Percentiles rank a stretch among this genome's conserved stretches.
Evolutionary conservation across 2,113 vertebrate genomes (phyloP).

Genomic region (Balaeniceps rex): DNA sequence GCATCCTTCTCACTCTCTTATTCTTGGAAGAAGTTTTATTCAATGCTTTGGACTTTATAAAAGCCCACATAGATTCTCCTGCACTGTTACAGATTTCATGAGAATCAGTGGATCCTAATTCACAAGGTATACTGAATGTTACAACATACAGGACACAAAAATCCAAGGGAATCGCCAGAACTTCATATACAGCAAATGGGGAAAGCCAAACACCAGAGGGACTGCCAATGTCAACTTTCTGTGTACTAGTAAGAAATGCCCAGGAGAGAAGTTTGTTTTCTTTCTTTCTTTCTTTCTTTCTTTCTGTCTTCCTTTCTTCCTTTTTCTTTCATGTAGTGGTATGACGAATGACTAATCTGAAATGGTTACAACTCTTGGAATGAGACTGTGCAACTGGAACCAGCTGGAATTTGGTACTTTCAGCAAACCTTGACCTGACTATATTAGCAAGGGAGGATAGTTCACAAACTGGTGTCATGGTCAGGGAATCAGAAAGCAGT

Average conservation of each 20-base stretch:
- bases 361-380: neutral
- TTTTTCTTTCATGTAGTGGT: neutral
- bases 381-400: neutral
- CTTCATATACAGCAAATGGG: neutral
- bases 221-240: neutral
- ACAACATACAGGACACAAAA: neutral
- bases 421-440: neutral
- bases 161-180: neutral
- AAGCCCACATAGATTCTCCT: neutral
- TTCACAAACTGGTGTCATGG: neutral
- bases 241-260: neutral
- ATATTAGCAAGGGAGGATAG: neutral
- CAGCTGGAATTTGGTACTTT: neutral
- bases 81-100: neutral
- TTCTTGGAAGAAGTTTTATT: neutral
- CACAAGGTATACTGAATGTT: neutral
- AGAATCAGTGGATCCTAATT: neutral
- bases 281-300: no score
- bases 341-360: neutral
- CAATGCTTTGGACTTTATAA: neutral
- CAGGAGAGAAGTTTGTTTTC: neutral
- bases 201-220: neutral
- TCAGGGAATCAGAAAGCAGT: neutral
- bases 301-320: neutral
- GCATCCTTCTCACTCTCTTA: neutral